Conservation (phyloP, 2,113 vertebrate genomes). For the Neolamprologus longior region DNA sequence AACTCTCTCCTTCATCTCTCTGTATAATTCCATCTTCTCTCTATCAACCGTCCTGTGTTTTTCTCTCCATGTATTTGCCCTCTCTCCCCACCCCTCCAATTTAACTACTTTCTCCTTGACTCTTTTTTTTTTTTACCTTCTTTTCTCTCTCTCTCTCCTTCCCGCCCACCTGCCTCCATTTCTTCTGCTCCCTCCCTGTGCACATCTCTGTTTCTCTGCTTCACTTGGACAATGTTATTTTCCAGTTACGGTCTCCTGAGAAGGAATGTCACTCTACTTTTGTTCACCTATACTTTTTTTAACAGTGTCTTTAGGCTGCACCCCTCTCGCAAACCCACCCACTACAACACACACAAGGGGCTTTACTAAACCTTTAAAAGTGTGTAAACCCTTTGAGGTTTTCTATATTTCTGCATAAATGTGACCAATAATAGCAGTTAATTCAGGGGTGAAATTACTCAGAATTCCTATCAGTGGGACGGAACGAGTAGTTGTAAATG, state of each 20-base stretch:
- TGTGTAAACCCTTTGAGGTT: not conserved
- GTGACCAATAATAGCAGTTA: not conserved
- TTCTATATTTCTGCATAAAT: not conserved
- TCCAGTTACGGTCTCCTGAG: slow-evolving; percentile 11
- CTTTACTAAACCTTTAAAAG: not conserved
- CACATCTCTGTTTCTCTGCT: not conserved
- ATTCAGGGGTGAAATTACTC: not conserved
- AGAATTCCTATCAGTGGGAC: not conserved
- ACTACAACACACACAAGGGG: not conserved
- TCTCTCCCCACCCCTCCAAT: not conserved
- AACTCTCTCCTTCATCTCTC: not conserved
- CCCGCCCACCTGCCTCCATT: not conserved
- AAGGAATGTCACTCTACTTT: slow-evolving; percentile 7
- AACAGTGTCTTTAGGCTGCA: not conserved
- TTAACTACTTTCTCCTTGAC: not conserved
- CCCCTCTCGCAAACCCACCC: not conserved
- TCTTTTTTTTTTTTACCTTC: not conserved
- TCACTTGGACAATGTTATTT: slow-evolving; percentile 12
- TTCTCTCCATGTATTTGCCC: not conserved
- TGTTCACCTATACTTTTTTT: slow-evolving; percentile 1
- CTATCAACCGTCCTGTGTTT: not conserved
- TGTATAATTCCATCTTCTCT: not conserved
- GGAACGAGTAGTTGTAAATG: not conserved
- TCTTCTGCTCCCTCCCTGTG: not conserved
- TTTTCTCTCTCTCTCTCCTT: not conserved